Evolutionary conservation across 1,140 invertebrate species (phyloP).

Genomic region (Araneus ventricosus): DNA sequence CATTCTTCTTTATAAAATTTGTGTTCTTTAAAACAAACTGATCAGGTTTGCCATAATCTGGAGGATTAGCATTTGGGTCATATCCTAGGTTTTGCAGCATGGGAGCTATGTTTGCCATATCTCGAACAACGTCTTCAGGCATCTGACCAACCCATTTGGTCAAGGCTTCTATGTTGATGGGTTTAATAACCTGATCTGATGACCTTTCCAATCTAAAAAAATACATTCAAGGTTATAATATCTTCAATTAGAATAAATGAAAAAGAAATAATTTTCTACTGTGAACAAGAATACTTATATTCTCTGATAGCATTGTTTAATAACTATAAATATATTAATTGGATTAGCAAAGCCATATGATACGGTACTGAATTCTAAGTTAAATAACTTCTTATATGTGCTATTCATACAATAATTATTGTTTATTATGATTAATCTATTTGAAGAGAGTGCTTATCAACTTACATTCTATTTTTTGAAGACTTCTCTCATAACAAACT

Average conservation of each 20-base stretch:
- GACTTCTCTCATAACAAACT: too few species aligned
- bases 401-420: too few species aligned
- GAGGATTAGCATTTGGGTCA: constrained; percentile 95
- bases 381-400: too few species aligned
- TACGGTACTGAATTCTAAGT: too few species aligned
- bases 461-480: too few species aligned
- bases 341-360: too few species aligned
- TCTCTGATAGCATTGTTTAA: too few species aligned
- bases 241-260: background rate
- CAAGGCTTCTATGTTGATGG: constrained; percentile 97
- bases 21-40: constrained; percentile 91
- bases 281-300: too few species aligned
- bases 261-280: too few species aligned
- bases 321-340: too few species aligned
- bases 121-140: constrained; percentile 92
- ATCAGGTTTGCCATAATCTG: constrained; percentile 94
- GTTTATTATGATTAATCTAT: too few species aligned
- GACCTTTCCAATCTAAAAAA: constrained; percentile 94
- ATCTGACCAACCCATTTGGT: constrained; percentile 97
- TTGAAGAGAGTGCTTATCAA: too few species aligned
- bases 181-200: constrained; percentile 99
- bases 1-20: constrained; percentile 81
- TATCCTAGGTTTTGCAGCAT: constrained; percentile 95
- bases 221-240: background rate
- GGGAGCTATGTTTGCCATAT: constrained; percentile 95